Evolutionary conservation across 2,797 vertebrate genomes (phyloP), one percentile per base, ranked within the genome.

Genomic region (Oreonectes daqikongensis): DNA sequence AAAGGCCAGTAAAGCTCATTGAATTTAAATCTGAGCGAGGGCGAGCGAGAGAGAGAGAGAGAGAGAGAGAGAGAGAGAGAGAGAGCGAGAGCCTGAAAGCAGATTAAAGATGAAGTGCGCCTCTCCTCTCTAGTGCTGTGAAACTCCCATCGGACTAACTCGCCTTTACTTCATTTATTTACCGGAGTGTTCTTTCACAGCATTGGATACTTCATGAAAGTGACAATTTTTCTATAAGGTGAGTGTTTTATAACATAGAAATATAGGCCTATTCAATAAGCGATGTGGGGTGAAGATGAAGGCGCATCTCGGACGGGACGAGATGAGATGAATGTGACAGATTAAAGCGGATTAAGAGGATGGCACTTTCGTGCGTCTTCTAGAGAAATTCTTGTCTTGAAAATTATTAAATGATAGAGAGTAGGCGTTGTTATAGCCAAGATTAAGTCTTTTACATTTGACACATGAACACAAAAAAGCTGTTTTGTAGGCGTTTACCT

Each of bases 101-200:
- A 53, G 79, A 81, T 81, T 81, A 77, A 64, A 77, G 42, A 22
- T 46, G 53, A 68, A 67, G 74, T 60, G 69, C 68, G 50, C 40
- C 50, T 72, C 64, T 15, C 55, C 22, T 59, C 26, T 18, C 24
- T 26, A 50, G 60, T 20, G 18, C 48, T 44, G 46, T 67, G 42
- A 67, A 68, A 79, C 69, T 68, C 77, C 30, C 30, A 12, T 40
- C 44, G 77, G 77, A 79, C 70, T 32, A 60, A 28, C 30, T 22
- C 44, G 20, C 42, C 12, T 64, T 42, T 22, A 50, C 11, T 73
- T 74, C 50, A 26, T 68, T 64, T 75, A 65, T 80, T 75, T 71
- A 38, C 50, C 60, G 20, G n/a, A 63, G 28, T 28, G 8, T 30
- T 40, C 42, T 44, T 30, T 35, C 44, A 57, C 63, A 48, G 42